Evolutionary conservation across 2,888 invertebrate genomes (phyloP).

Genomic region (Mongoloraphidia duomilia): DNA sequence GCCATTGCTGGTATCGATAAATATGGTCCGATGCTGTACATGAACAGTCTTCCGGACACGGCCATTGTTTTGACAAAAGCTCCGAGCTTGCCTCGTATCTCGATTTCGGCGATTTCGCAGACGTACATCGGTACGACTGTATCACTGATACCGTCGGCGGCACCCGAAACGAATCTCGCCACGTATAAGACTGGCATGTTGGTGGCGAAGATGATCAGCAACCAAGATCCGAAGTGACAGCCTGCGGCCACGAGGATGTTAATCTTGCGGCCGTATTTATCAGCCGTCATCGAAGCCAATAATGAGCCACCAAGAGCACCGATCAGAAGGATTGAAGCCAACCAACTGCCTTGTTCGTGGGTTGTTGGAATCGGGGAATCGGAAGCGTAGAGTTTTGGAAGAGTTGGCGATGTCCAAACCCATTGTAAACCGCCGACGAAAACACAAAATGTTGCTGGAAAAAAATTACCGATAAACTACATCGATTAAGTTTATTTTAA

Average conservation of each 20-base stretch:
- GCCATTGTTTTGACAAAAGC: slow-evolving; percentile 41
- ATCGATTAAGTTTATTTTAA: no score
- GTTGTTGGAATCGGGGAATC: not conserved
- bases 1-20: slow-evolving; percentile 36
- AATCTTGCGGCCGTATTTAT: not conserved
- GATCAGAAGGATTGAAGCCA: not conserved
- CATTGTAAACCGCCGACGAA: not conserved
- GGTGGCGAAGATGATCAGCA: not conserved
- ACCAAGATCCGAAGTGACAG: not conserved
- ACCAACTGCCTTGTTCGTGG: not conserved
- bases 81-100: slow-evolving; percentile 44
- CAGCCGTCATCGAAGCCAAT: not conserved
- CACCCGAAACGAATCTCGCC: slow-evolving; percentile 38
- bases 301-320: not conserved
- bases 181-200: not conserved
- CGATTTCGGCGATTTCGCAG: slow-evolving; percentile 43
- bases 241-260: not conserved
- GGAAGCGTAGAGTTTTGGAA: not conserved
- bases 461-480: not conserved
- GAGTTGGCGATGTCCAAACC: not conserved
- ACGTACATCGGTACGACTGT: slow-evolving; percentile 41
- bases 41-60: slow-evolving; percentile 42
- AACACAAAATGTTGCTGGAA: not conserved
- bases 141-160: slow-evolving; percentile 33
- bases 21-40: slow-evolving; percentile 44